Conservation (phyloP, 1,140 invertebrate genomes). For the Orius laevigatus region DNA sequence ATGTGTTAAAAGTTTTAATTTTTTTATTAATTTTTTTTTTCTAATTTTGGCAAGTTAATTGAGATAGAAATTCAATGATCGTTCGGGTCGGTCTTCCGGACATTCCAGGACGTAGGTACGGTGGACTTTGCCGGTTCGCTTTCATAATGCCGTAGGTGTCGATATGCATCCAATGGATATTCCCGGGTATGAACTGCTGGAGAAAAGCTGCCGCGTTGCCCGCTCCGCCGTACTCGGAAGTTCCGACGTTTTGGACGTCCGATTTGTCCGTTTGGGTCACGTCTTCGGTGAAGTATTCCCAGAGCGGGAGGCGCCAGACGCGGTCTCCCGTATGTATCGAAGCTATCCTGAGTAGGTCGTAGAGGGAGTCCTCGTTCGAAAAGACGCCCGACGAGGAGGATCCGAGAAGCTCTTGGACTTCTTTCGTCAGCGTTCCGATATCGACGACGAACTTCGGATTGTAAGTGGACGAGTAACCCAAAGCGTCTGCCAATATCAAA, state of each 20-base stretch:
- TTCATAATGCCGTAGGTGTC: conserved; percentile 33
- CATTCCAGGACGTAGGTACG: conserved; percentile 20
- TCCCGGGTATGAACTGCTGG: conserved; percentile 35
- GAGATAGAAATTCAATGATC: conserved; percentile 21
- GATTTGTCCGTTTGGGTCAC: conserved; percentile 5
- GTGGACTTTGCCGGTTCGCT: conserved; percentile 16
- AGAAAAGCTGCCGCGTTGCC: conserved; percentile 40
- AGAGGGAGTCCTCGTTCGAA: conserved; percentile 33
- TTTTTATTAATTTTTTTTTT: too few species aligned
- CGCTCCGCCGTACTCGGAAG: conserved; percentile 30
- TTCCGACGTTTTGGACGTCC: conserved; percentile 24
- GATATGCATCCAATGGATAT: conserved; percentile 38
- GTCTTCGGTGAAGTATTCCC: conserved; percentile 32
- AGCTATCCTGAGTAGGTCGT: conserved; percentile 33
- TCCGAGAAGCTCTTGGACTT: conserved; percentile 37
- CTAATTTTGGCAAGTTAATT: conserved; percentile 16
- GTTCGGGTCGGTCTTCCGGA: conserved; percentile 21
- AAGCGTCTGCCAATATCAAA: conserved; percentile 43
- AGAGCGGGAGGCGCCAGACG: conserved; percentile 47
- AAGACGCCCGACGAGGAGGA: conserved; percentile 36
- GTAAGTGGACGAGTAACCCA: conserved; percentile 41
- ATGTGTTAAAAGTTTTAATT: too few species aligned
- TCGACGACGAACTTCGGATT: conserved; percentile 40
- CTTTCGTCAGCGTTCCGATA: conserved; percentile 43
- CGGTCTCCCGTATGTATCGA: conserved; percentile 41